These are phyloP conservation scores for Neomicropteryx cornuta DNA, from an alignment of 1,140 invertebrate species.

Conservation along the genomic window DNA sequence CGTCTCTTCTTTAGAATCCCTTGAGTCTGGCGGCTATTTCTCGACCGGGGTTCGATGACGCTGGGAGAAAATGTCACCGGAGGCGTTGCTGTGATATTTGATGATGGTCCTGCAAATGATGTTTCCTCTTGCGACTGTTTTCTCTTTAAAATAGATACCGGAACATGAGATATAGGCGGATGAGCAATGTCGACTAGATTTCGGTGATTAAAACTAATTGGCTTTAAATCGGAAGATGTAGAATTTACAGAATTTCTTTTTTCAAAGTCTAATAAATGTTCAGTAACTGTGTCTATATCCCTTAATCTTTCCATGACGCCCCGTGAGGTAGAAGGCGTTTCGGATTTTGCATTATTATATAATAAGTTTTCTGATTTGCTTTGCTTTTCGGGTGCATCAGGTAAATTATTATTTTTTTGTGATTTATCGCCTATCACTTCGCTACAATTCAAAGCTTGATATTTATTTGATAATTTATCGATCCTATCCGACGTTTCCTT, in stretches of 20 bases:
- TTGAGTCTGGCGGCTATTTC: conserved; percentile 47
- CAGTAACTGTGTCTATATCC: conserved; percentile 37
- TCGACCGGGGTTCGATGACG: conserved; percentile 44
- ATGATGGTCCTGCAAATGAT: conserved; percentile 38
- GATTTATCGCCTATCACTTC: no score
- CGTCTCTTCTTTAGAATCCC: conserved; percentile 72
- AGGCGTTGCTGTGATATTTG: conserved; percentile 43
- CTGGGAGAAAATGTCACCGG: conserved; percentile 59
- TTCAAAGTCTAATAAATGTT: conserved; percentile 40
- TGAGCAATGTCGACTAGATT: conserved; percentile 20
- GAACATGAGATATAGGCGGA: conserved; percentile 35
- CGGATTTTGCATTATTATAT: not conserved
- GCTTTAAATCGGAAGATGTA: conserved; percentile 22
- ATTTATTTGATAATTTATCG: conserved; percentile 45
- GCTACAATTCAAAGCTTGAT: no score
- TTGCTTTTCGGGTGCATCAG: no score
- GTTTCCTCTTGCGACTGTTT: conserved; percentile 55
- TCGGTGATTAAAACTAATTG: conserved; percentile 29
- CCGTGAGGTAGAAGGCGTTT: conserved; percentile 14
- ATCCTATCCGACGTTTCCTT: conserved; percentile 55
- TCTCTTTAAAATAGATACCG: conserved; percentile 67
- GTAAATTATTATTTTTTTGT: no score
- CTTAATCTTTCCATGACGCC: conserved; percentile 32
- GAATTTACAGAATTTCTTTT: conserved; percentile 36
- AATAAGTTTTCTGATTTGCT: no score